Base-by-base conservation (phyloP, 2,888 invertebrate species). In the Philaethria dido region DNA sequence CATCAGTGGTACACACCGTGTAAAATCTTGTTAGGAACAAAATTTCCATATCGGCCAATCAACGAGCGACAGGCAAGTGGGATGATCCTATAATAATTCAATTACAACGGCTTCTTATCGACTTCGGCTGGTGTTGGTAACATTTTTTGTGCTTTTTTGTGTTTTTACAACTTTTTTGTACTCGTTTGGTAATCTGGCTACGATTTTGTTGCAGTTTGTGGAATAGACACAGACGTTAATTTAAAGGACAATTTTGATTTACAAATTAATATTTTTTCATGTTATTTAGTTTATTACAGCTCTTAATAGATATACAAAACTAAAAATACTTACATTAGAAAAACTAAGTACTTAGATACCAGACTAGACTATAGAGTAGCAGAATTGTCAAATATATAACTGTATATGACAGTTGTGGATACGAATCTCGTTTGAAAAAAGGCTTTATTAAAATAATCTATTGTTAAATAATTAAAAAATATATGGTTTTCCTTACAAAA, bases 21-120 rank as follows among this genome's bases (percentile, higher is more conserved):
- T 75, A 75, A 79, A 78, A 89, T 85, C 84, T 85, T 71, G 86
- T 90, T 89, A 88, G 81, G 78, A 79, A 75, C 79, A 84, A 90
- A 52, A 90, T 91, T 89, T 91, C 90, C 89, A 91, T 91, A 89
- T 89, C 89, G 84, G 91, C 91, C 91, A 91, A 91, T 91, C 89
- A 90, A 86, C 87, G 87, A 71, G 76, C 84, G 83, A 80, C 86
- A 79, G 68, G 63, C 72, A 75, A 78, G 79, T 75, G 76, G 84
- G 77, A 77, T 80, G 83, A 84, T 85, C 89, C 88, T 79, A 75
- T 76, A 75, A 76, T 73, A 77, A 89, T 88, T 84, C 79, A 81
- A 87, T 89, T 88, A 85, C 81, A 71, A 73, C 73, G 74, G 81
- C 80, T 78, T 79, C 80, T 78, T 79, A 74, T 73, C 74, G 72